A percentile compares a stretch with the other conserved stretches of the same genome.
Evolutionary conservation across 2,113 vertebrate genomes (phyloP).

Genomic region (Phycodurus eques): DNA sequence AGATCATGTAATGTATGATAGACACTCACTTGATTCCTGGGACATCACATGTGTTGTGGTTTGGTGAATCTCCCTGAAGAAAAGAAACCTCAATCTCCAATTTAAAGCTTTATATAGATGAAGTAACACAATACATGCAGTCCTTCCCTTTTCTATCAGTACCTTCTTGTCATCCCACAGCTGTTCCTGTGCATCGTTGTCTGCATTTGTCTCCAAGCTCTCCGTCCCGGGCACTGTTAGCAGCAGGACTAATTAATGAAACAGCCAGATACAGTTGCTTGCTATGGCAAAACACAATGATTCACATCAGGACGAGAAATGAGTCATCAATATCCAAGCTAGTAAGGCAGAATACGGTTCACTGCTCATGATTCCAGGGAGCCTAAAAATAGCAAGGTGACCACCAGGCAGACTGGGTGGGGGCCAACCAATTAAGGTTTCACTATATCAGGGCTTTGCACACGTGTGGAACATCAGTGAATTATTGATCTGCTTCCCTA

Average conservation of each 20-base stretch:
- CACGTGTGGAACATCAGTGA: conserved; percentile 39
- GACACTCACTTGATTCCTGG: conserved; percentile 94
- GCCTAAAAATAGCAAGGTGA: conserved; percentile 63
- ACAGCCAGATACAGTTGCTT: conserved; percentile 47
- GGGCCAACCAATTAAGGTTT: conserved; percentile 48
- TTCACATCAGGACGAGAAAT: conserved; percentile 41
- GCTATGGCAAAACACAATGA: conserved; percentile 37
- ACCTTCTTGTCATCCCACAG: conserved; percentile 92
- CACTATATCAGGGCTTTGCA: conserved; percentile 34
- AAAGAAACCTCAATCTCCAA: conserved; percentile 19
- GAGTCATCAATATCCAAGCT: conserved; percentile 52
- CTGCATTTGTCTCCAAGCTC: conserved; percentile 76
- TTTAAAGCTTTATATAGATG: not conserved
- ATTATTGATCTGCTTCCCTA: conserved; percentile 40
- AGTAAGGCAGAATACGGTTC: conserved; percentile 40
- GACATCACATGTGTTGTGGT: conserved; percentile 92
- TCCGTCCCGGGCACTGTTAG: conserved; percentile 92
- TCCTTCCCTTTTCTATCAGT: conserved; percentile 27
- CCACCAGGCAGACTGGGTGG: conserved; percentile 49
- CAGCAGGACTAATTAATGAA: conserved; percentile 80
- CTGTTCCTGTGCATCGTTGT: conserved; percentile 81
- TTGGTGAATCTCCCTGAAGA: conserved; percentile 80
- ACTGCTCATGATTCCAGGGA: conserved; percentile 32
- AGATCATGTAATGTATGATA: too few species aligned
- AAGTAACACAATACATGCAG: not conserved